Evolutionary conservation across 1,140 invertebrate genomes (phyloP).

Genomic region (Eueides isabella): DNA sequence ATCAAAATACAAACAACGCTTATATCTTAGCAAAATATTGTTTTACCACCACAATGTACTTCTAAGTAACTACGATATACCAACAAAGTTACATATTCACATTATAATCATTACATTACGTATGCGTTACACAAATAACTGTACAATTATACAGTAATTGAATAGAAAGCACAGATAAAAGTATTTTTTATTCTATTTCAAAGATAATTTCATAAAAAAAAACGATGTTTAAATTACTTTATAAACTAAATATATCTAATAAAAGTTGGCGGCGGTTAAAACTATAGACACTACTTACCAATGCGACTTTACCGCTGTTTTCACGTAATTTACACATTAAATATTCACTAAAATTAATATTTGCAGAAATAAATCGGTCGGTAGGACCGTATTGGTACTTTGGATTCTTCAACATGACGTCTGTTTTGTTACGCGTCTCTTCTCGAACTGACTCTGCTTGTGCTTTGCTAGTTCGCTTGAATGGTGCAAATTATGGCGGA

Average conservation of each 20-base stretch:
- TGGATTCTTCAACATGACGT: constrained; percentile 48
- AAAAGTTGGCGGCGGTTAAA: too few relatives aligned
- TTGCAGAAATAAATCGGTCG: constrained; percentile 37
- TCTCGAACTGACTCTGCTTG: neutral
- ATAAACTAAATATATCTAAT: too few relatives aligned
- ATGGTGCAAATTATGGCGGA: neutral
- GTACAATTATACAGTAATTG: too few relatives aligned
- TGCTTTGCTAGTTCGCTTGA: neutral
- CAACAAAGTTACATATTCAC: neutral
- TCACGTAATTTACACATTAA: constrained; percentile 42
- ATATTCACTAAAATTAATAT: constrained; percentile 48
- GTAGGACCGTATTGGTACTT: constrained; percentile 47
- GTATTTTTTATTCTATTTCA: too few relatives aligned
- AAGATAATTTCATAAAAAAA: neutral
- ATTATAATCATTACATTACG: too few relatives aligned
- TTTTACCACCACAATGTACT: neutral
- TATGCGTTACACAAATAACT: neutral
- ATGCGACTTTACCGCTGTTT: constrained; percentile 40
- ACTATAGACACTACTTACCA: constrained; percentile 41
- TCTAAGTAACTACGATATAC: neutral
- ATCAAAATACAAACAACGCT: neutral
- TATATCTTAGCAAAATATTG: neutral
- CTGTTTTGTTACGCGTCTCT: neutral
- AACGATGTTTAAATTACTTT: neutral
- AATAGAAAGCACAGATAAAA: too few relatives aligned